Conservation (phyloP, 2,113 vertebrate genomes). For the Dryoscopus gambensis region DNA sequence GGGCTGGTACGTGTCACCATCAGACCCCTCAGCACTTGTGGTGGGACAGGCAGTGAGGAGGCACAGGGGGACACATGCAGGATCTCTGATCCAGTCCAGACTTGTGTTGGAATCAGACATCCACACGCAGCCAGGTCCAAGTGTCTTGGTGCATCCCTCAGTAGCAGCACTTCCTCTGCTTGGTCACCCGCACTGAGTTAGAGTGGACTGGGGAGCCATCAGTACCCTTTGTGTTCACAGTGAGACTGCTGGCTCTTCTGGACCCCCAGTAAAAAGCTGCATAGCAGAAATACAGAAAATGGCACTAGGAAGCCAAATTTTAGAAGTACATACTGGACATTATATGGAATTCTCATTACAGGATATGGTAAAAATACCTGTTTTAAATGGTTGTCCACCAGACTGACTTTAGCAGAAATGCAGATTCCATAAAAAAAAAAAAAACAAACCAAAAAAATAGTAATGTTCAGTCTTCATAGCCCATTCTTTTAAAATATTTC, state of each 20-base stretch:
- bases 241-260: neutral
- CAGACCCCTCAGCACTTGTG: neutral
- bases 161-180: neutral
- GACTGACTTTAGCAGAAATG: neutral
- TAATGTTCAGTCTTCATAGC: neutral
- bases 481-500: neutral
- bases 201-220: neutral
- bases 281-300: neutral
- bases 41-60: accelerated
- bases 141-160: accelerated
- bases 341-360: neutral
- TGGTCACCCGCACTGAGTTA: accelerated
- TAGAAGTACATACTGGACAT: neutral
- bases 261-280: accelerated
- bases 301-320: neutral
- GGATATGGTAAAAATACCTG: neutral
- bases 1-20: accelerated
- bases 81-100: neutral
- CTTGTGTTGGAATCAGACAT: accelerated
- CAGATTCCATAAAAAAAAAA: neutral
- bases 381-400: neutral
- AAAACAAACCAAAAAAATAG: neutral
- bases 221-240: too few relatives aligned
- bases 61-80: neutral
- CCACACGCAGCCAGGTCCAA: neutral